These are phyloP conservation scores for Ibycter americanus DNA, from an alignment of 2,797 vertebrate genomes.

Conservation along the genomic window DNA sequence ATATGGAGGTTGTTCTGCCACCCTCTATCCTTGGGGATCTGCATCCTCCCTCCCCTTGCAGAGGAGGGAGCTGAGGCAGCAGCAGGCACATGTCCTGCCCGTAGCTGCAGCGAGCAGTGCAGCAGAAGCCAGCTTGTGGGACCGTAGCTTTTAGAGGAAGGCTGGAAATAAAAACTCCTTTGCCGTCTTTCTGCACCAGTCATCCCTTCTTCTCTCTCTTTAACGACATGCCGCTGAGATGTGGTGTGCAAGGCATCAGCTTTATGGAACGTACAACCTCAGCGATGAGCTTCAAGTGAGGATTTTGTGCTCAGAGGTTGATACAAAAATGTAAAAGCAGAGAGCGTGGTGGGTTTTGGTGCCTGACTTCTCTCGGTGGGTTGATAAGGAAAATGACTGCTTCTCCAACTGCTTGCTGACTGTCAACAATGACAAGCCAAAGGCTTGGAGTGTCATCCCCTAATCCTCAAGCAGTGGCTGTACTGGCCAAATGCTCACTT, in stretches of 20 bases:
- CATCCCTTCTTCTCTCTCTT: background rate
- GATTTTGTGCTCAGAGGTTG: background rate
- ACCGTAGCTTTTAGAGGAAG: background rate
- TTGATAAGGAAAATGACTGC: background rate
- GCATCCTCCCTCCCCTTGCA: no score
- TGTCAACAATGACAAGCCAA: no score
- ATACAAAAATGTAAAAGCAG: background rate
- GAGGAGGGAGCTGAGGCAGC: background rate
- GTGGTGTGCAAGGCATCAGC: background rate
- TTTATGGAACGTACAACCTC: background rate
- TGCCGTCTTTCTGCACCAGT: background rate
- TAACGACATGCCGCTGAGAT: no score
- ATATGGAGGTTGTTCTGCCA: background rate
- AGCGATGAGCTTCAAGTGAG: background rate
- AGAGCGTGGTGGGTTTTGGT: background rate
- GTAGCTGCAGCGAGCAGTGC: no score
- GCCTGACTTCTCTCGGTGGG: background rate
- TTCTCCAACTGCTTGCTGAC: background rate
- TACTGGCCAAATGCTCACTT: background rate
- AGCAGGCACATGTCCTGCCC: background rate
- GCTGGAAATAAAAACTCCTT: background rate
- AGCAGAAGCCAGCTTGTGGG: background rate
- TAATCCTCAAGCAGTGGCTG: background rate
- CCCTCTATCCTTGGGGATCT: background rate
- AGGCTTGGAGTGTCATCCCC: background rate